Evolutionary conservation across 2,797 vertebrate genomes (phyloP).

Genomic region (Setipinna tenuifilis): DNA sequence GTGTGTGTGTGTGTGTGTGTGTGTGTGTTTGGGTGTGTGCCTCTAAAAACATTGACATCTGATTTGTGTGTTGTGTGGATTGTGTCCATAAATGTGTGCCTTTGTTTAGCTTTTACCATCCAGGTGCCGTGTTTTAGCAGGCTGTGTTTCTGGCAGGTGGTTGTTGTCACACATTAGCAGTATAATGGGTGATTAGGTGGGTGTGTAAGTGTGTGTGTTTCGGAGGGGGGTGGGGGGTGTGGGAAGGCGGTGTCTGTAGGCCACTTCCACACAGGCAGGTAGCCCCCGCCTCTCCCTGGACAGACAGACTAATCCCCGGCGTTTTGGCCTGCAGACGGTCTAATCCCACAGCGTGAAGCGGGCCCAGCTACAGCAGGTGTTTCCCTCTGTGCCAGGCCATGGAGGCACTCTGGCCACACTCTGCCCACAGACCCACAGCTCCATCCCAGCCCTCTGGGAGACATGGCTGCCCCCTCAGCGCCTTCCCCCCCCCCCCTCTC

Average conservation of each 20-base stretch:
- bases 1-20: not conserved
- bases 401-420: not conserved
- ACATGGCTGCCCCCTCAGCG: not conserved
- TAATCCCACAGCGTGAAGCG: constrained; percentile 18
- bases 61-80: too few relatives aligned
- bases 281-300: constrained; percentile 1
- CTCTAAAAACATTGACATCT: too few relatives aligned
- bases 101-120: not conserved
- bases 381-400: not conserved
- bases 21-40: not conserved
- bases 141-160: not conserved
- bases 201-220: not conserved
- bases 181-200: not conserved
- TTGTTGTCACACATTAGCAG: constrained; percentile 11
- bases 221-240: not conserved
- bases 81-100: not conserved
- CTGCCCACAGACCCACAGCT: not conserved
- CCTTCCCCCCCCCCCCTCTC: not conserved
- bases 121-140: not conserved
- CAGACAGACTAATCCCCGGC: constrained; percentile 6
- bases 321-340: constrained; percentile 4
- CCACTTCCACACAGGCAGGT: constrained; percentile 1
- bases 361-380: constrained; percentile 26
- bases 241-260: not conserved
- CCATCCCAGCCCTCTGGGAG: not conserved